Evolutionary conservation across 2,888 invertebrate species (phyloP).

Genomic region (Lasioglossum vierecki): DNA sequence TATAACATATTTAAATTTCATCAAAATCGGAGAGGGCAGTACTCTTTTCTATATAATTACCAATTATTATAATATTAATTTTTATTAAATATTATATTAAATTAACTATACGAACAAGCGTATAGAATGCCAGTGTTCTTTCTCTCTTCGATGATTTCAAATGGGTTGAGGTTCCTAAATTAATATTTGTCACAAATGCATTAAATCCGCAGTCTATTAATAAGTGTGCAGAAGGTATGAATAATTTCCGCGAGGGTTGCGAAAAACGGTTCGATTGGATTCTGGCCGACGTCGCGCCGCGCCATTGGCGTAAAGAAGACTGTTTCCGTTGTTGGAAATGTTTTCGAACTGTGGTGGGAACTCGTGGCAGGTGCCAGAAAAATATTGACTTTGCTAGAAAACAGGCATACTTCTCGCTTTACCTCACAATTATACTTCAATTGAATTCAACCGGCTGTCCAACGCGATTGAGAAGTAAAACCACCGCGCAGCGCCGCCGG

Average conservation of each 20-base stretch:
- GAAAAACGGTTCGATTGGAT: neutral
- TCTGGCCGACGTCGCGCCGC: neutral
- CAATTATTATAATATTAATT: too few relatives aligned
- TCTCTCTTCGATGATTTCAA: too few relatives aligned
- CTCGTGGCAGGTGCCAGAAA: neutral
- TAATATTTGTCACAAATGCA: too few relatives aligned
- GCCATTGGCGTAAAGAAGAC: neutral
- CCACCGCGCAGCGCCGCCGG: neutral
- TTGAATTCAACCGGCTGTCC: slow-evolving; percentile 4
- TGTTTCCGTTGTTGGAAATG: neutral
- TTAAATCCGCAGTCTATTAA: too few relatives aligned
- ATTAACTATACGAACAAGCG: too few relatives aligned
- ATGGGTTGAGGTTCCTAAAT: too few relatives aligned
- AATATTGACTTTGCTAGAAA: slow-evolving; percentile 6
- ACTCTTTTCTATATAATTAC: too few relatives aligned
- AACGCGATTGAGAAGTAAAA: slow-evolving; percentile 2
- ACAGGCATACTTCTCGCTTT: neutral
- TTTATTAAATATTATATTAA: too few relatives aligned
- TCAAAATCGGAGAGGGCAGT: too few relatives aligned
- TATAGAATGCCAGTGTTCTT: too few relatives aligned
- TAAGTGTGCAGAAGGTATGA: neutral
- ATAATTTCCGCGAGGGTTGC: too few relatives aligned
- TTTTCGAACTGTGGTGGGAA: neutral
- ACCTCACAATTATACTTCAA: neutral
- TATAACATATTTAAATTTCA: too few relatives aligned